Evolutionary conservation across 2,113 vertebrate genomes (phyloP).

Genomic region (Neoarius graeffei): DNA sequence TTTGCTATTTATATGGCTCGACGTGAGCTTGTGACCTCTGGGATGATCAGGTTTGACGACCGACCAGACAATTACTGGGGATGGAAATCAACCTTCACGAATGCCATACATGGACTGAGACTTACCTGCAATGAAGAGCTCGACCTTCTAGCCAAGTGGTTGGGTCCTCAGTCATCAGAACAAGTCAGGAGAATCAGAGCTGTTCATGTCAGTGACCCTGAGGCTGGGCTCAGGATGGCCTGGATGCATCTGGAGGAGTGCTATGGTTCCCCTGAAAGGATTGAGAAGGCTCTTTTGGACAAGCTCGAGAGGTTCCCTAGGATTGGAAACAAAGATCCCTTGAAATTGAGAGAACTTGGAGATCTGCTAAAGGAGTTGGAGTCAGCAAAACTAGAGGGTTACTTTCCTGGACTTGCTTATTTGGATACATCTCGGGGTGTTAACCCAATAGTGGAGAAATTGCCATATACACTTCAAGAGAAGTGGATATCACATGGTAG

Average conservation of each 20-base stretch:
- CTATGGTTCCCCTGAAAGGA: background rate
- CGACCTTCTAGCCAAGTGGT: constrained; percentile 31
- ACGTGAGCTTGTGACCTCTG: no score
- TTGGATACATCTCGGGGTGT: background rate
- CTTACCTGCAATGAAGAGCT: background rate
- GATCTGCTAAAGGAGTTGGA: constrained; percentile 29
- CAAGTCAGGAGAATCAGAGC: constrained; percentile 5
- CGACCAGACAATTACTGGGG: no score
- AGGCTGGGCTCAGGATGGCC: background rate
- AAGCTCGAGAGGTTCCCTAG: background rate
- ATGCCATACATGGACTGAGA: no score
- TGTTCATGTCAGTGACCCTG: constrained; percentile 16
- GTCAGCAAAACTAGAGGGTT: constrained; percentile 13
- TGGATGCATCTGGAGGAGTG: background rate
- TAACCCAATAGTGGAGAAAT: no score
- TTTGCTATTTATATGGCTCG: no score
- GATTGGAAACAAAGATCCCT: background rate
- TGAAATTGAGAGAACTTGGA: constrained; percentile 7
- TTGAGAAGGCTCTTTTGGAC: background rate
- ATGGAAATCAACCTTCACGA: no score
- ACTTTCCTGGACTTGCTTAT: constrained; percentile 21
- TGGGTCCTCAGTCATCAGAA: constrained; percentile 5
- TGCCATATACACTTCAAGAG: no score
- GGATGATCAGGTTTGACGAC: no score
- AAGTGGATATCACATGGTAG: no score